These are phyloP conservation scores for Ondatra zibethicus DNA, from an alignment of 2,113 vertebrate genomes.

Conservation along the genomic window DNA sequence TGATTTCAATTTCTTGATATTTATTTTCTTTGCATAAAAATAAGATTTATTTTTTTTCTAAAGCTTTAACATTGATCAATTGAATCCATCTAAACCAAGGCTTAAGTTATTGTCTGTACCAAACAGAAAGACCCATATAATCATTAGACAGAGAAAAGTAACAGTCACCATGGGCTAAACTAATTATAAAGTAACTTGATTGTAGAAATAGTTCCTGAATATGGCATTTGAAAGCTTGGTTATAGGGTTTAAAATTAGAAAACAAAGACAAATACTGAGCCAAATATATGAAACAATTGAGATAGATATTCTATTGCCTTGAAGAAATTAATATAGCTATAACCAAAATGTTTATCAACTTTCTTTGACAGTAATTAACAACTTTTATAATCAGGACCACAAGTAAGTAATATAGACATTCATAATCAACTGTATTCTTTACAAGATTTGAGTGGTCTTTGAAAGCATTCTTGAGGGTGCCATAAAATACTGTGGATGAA, in stretches of 20 bases:
- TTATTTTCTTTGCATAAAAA: conserved; percentile 16
- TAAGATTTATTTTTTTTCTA: background rate
- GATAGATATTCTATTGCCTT: background rate
- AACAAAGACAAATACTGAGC: background rate
- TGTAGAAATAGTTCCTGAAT: background rate
- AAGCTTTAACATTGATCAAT: background rate
- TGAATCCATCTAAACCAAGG: background rate
- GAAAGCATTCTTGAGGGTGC: background rate
- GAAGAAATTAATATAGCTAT: background rate
- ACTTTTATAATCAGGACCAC: background rate
- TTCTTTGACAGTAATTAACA: background rate
- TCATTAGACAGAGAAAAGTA: background rate
- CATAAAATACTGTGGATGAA: background rate
- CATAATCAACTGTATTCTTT: background rate
- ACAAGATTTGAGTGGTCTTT: background rate
- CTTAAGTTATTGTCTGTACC: background rate
- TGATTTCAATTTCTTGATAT: background rate
- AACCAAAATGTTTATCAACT: background rate
- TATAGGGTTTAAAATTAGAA: background rate
- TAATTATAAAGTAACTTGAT: background rate
- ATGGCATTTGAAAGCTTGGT: background rate
- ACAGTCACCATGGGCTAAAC: background rate
- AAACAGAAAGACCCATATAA: background rate
- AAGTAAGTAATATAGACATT: background rate
- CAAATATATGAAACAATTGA: background rate